Evolutionary conservation across 2,888 invertebrate species (phyloP).

Genomic region (Limnephilus marmoratus): DNA sequence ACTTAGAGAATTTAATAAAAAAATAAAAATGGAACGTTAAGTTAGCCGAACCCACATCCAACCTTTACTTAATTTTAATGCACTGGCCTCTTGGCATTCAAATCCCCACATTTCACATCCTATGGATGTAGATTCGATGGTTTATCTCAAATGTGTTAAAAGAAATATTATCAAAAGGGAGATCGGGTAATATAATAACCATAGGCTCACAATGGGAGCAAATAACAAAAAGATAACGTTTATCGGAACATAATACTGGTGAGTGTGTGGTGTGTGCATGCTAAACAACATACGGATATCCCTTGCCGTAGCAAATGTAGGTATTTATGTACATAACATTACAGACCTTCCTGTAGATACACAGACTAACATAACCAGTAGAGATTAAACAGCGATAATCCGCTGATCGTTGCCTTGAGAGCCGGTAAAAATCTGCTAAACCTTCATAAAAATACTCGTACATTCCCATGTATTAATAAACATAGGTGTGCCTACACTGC

Average conservation of each 20-base stretch:
- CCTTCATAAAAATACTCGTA: no score
- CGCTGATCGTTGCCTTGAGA: not conserved
- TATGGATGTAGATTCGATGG: not conserved
- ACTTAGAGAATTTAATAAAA: not conserved
- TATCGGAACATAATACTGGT: not conserved
- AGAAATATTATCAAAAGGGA: not conserved
- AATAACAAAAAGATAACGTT: conserved; percentile 3
- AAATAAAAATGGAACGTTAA: not conserved
- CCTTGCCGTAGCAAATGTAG: not conserved
- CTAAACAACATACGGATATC: not conserved
- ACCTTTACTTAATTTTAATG: not conserved
- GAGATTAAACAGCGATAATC: not conserved
- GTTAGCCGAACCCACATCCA: not conserved
- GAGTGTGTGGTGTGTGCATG: not conserved
- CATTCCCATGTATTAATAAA: not conserved
- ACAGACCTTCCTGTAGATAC: not conserved
- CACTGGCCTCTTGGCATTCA: not conserved
- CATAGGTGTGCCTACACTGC: not conserved
- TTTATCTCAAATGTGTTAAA: not conserved
- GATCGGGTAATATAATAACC: not conserved
- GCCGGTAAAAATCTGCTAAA: not conserved
- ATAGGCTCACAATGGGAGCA: conserved; percentile 12
- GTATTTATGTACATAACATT: not conserved
- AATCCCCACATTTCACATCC: not conserved
- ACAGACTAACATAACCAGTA: not conserved